phyloP scores from a whole-genome alignment of 2,888 invertebrate species.

The Drosophila anomalata region DNA sequence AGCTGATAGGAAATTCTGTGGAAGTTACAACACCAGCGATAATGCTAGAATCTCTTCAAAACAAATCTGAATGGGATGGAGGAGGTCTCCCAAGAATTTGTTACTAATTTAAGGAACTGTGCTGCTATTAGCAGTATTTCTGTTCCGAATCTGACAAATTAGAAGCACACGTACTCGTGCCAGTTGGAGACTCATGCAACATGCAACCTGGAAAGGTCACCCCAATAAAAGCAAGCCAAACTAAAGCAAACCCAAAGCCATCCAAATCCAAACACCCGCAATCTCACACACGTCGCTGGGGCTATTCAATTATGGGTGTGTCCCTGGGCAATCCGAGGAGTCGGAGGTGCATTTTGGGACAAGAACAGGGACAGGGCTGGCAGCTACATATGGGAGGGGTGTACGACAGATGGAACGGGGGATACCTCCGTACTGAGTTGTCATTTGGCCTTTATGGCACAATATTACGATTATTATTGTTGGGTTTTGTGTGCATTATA shows the following conservation, averaged over 20 bases:
- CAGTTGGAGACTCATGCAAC: constrained; percentile 14
- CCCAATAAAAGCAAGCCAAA: constrained; percentile 27
- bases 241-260: constrained; percentile 46
- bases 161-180: constrained; percentile 63
- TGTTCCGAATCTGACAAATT: constrained; percentile 27
- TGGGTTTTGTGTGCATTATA: constrained; percentile 56
- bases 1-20: constrained; percentile 23
- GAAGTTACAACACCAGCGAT: constrained; percentile 3
- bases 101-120: neutral
- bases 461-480: constrained; percentile 61
- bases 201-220: constrained; percentile 31
- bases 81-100: neutral
- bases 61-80: neutral
- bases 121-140: neutral
- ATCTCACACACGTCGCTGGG: constrained; percentile 58
- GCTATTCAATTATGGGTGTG: constrained; percentile 78
- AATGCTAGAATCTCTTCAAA: neutral
- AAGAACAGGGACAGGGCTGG: constrained; percentile 1
- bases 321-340: constrained; percentile 49
- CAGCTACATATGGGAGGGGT: neutral
- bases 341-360: constrained; percentile 16
- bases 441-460: constrained; percentile 73
- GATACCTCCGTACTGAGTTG: constrained; percentile 48
- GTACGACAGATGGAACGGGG: constrained; percentile 29
- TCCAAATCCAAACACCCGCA: constrained; percentile 65